phyloP scores from a whole-genome alignment of 2,797 vertebrate species.

The Amphiprion clarkii region DNA sequence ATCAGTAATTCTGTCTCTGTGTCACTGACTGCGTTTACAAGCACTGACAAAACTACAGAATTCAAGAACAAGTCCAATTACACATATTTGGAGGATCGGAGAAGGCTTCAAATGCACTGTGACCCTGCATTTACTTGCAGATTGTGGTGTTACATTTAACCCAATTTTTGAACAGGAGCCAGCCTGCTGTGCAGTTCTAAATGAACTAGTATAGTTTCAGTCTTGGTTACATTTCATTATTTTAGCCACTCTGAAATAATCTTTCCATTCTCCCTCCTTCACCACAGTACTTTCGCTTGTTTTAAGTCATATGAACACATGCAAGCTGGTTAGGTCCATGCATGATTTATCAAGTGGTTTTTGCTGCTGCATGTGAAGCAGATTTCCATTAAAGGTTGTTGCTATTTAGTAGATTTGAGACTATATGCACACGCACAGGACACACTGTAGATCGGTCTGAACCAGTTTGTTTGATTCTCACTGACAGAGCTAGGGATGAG shows the following conservation, averaged over 20 bases:
- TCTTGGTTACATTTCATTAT: not conserved
- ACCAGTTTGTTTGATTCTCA: no score
- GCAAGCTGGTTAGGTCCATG: no score
- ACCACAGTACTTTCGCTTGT: not conserved
- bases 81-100: not conserved
- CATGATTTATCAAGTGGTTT: no score
- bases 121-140: conserved; percentile 2
- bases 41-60: conserved; percentile 3
- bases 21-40: conserved; percentile 18
- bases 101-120: not conserved
- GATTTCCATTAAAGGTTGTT: no score
- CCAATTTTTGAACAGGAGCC: no score
- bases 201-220: not conserved
- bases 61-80: conserved; percentile 18
- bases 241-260: not conserved
- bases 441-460: no score
- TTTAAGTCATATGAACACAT: not conserved
- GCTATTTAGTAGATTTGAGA: no score
- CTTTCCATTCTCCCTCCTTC: not conserved
- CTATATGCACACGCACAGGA: no score
- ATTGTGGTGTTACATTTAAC: not conserved
- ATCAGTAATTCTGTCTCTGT: conserved; percentile 31
- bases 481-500: no score
- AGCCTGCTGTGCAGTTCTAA: not conserved
- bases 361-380: no score